Conservation (phyloP, 2,888 invertebrate genomes). For the Zelleria hepariella region DNA sequence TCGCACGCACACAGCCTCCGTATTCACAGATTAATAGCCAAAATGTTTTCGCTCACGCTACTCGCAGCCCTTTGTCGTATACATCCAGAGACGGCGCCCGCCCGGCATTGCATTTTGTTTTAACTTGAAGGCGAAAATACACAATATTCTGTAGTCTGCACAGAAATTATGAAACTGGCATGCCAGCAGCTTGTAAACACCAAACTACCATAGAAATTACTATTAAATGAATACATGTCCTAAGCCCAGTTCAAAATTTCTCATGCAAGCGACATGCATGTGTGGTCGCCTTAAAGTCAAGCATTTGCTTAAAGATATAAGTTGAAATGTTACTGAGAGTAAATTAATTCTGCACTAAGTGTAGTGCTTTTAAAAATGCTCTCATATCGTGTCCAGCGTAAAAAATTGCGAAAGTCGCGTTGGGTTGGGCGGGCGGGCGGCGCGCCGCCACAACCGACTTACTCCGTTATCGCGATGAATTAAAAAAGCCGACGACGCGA, state of each 20-base stretch:
- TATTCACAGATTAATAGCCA: slow-evolving; percentile 64
- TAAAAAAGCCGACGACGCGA: neutral
- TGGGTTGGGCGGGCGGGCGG: neutral
- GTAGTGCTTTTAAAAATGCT: neutral
- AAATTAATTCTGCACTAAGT: neutral
- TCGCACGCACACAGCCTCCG: slow-evolving; percentile 40
- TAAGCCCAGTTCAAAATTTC: too few relatives aligned
- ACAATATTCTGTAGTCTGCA: too few relatives aligned
- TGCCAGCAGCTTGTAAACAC: too few relatives aligned
- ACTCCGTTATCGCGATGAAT: slow-evolving; percentile 3
- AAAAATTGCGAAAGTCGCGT: neutral
- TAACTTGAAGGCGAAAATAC: too few relatives aligned
- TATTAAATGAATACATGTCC: too few relatives aligned
- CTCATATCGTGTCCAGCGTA: neutral
- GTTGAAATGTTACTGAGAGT: neutral
- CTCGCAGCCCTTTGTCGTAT: slow-evolving; percentile 10
- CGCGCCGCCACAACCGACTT: neutral
- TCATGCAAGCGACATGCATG: too few relatives aligned
- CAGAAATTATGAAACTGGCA: too few relatives aligned
- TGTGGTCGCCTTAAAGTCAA: neutral
- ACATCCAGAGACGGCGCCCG: neutral
- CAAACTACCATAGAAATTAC: too few relatives aligned
- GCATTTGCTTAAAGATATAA: neutral
- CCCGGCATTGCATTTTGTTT: neutral
- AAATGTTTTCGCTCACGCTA: slow-evolving; percentile 63